phyloP scores from a whole-genome alignment of 2,888 invertebrate species.

The Meandrusa payeni region DNA sequence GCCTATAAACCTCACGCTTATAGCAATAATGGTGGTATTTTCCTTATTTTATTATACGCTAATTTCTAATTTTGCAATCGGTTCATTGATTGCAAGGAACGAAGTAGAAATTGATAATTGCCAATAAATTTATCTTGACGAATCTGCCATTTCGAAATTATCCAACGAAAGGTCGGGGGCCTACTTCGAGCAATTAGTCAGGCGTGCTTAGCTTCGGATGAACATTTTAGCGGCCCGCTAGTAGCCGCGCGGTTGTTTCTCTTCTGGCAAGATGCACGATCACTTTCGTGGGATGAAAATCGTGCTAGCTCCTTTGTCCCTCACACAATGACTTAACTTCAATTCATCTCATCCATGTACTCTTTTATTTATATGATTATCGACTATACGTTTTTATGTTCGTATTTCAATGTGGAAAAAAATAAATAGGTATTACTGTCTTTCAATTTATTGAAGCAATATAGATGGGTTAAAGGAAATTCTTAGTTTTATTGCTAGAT shows the following conservation, averaged over 20 bases:
- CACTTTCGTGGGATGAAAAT: constrained; percentile 12
- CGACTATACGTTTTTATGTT: too few relatives aligned
- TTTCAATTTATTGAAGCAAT: too few relatives aligned
- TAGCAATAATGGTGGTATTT: too few relatives aligned
- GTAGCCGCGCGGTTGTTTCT: neutral
- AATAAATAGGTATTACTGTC: too few relatives aligned
- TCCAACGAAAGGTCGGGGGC: constrained; percentile 4
- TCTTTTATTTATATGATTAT: too few relatives aligned
- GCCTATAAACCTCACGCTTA: too few relatives aligned
- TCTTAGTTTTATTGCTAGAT: neutral
- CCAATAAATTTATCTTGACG: constrained; percentile 5
- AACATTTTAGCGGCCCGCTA: constrained; percentile 2
- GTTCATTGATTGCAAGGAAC: constrained; percentile 6
- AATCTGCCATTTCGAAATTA: constrained; percentile 13
- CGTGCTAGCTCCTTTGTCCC: constrained; percentile 7
- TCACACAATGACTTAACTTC: constrained; percentile 1
- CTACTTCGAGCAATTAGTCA: constrained; percentile 8
- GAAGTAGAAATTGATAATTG: constrained; percentile 19
- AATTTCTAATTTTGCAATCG: constrained; percentile 5
- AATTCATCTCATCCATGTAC: too few relatives aligned
- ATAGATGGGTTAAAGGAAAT: neutral
- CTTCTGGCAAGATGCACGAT: neutral
- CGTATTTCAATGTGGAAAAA: too few relatives aligned
- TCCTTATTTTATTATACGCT: too few relatives aligned
- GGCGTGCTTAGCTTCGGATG: constrained; percentile 3